These are phyloP conservation scores for Narcine bancroftii DNA, from an alignment of 2,113 vertebrate species.

Conservation along the genomic window DNA sequence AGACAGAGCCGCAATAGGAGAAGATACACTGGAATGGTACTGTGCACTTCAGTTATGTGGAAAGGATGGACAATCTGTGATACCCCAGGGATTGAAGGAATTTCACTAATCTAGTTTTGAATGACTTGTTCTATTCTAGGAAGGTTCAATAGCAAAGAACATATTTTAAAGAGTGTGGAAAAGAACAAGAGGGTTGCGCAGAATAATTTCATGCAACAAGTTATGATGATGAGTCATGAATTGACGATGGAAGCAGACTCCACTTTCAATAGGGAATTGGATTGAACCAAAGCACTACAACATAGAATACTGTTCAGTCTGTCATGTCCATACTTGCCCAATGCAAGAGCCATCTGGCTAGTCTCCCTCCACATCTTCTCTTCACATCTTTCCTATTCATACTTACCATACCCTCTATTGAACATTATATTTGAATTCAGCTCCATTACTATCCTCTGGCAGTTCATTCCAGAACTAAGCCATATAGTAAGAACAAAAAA, in stretches of 20 bases:
- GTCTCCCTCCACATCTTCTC: no score
- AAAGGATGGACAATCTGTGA: neutral
- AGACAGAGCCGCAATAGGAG: no score
- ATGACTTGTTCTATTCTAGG: neutral
- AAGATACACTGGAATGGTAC: neutral
- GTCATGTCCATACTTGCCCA: no score
- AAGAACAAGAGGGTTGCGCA: neutral
- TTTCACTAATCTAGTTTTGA: neutral
- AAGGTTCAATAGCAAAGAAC: neutral
- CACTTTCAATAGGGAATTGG: neutral
- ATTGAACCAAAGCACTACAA: neutral
- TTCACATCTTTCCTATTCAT: no score
- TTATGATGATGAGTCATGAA: neutral
- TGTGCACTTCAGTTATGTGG: neutral
- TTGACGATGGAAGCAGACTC: neutral
- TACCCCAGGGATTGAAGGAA: neutral
- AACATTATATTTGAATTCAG: no score
- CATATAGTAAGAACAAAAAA: neutral
- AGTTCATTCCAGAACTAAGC: no score
- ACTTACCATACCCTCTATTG: no score
- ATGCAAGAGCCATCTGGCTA: no score
- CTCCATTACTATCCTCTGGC: no score
- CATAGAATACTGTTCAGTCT: no score
- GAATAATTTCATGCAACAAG: neutral
- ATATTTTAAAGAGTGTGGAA: neutral